A percentile compares a stretch with the other conserved stretches of the same genome.
Conservation (phyloP, 2,888 invertebrate species). For the Scaptodrosophila latifasciaeformis region DNA sequence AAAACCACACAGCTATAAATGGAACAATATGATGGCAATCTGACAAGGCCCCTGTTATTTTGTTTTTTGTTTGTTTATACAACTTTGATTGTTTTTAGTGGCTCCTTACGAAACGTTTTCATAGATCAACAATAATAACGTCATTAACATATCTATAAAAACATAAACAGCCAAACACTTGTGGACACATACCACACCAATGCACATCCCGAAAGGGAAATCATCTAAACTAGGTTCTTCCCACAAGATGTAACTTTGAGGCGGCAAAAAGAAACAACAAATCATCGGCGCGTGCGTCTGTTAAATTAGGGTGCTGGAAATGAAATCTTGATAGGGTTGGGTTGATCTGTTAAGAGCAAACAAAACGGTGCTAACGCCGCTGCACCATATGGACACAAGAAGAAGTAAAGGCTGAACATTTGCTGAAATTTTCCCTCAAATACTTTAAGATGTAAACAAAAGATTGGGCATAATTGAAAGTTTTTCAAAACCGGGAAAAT, state of each 20-base stretch:
- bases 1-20: conserved; percentile 49
- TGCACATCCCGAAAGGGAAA: conserved; percentile 6
- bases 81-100: conserved; percentile 61
- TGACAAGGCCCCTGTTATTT: conserved; percentile 54
- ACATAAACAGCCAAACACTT: conserved; percentile 52
- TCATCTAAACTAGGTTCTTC: conserved; percentile 34
- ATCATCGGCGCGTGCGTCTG: conserved; percentile 47
- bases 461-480: conserved; percentile 16
- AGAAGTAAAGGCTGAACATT: conserved; percentile 41
- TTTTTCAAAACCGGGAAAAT: conserved; percentile 13
- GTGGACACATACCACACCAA: too few species aligned
- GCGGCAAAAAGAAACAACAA: conserved; percentile 7
- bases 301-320: conserved; percentile 43
- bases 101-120: conserved; percentile 44
- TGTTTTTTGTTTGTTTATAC: conserved; percentile 66
- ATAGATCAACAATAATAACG: conserved; percentile 59
- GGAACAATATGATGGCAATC: conserved; percentile 50
- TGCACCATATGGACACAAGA: conserved; percentile 59
- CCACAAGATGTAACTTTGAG: conserved; percentile 24
- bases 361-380: conserved; percentile 33
- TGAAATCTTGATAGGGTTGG: conserved; percentile 17
- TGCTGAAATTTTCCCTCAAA: conserved; percentile 52
- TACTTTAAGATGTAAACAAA: conserved; percentile 24
- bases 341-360: conserved; percentile 37
- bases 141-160: conserved; percentile 68